Conservation (phyloP, 2,797 vertebrate genomes). For the Miichthys miiuy region DNA sequence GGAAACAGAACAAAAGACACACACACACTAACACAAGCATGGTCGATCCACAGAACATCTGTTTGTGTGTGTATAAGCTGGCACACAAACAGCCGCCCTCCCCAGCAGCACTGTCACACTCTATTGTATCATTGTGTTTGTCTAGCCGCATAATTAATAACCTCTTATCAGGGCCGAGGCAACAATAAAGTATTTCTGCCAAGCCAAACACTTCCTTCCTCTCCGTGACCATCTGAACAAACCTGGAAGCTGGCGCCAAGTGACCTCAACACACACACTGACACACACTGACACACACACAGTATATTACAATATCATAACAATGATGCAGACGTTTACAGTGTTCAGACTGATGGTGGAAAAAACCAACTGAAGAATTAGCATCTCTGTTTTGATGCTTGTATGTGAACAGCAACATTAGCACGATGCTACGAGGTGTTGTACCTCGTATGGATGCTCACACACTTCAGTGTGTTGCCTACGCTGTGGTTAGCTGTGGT, state of each 20-base stretch:
- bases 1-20: slow-evolving; percentile 6
- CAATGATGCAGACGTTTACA: not conserved
- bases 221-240: slow-evolving; percentile 56
- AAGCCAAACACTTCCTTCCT: slow-evolving; percentile 76
- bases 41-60: no score
- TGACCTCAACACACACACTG: not conserved
- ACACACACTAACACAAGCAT: not conserved
- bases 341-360: not conserved
- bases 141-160: slow-evolving; percentile 76
- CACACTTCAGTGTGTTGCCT: no score
- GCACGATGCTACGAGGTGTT: no score
- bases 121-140: slow-evolving; percentile 74
- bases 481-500: no score
- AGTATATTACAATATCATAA: not conserved
- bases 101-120: slow-evolving; percentile 38
- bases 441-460: no score
- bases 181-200: slow-evolving; percentile 75
- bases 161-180: slow-evolving; percentile 67
- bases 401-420: no score
- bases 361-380: no score
- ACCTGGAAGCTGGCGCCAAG: slow-evolving; percentile 67
- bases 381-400: no score
- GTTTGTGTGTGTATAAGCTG: slow-evolving; percentile 18
- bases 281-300: slow-evolving; percentile 15
- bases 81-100: slow-evolving; percentile 3